Percentiles rank a stretch among this genome's conserved stretches.
phyloP scores from a whole-genome alignment of 2,888 invertebrate species.

The Halocaridina rubra region DNA sequence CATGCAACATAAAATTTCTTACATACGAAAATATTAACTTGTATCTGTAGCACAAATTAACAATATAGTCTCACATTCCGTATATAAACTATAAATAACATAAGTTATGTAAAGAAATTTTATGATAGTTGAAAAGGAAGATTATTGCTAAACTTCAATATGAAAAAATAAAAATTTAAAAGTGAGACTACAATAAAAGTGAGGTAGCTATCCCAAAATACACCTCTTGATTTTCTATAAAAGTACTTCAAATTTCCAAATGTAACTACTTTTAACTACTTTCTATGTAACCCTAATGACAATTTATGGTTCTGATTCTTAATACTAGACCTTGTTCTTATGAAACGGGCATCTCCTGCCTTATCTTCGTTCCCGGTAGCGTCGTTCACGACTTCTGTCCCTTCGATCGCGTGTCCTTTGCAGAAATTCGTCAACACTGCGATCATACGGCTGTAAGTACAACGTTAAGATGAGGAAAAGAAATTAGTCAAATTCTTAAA shows the following conservation, averaged over 20 bases:
- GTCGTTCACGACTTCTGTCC: conserved; percentile 69
- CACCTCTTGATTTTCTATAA: neutral
- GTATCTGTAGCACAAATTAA: too few relatives aligned
- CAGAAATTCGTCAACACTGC: conserved; percentile 88
- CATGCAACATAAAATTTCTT: too few relatives aligned
- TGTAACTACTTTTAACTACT: neutral
- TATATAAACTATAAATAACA: too few relatives aligned
- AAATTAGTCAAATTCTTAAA: too few relatives aligned
- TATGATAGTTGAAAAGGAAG: too few relatives aligned
- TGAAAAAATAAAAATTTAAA: too few relatives aligned
- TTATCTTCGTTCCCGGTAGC: conserved; percentile 72
- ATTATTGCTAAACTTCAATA: too few relatives aligned
- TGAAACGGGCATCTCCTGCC: neutral
- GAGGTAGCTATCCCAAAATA: conserved; percentile 54
- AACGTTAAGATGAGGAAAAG: too few relatives aligned
- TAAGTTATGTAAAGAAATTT: too few relatives aligned
- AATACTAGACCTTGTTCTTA: neutral
- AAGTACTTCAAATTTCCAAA: neutral
- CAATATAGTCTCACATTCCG: too few relatives aligned
- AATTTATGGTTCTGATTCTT: neutral
- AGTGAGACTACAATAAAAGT: too few relatives aligned
- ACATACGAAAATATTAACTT: too few relatives aligned
- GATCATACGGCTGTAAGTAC: conserved; percentile 76
- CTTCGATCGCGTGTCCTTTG: conserved; percentile 80
- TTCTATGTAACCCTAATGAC: neutral